Conservation (phyloP, 2,113 vertebrate species). For the Elaphurus davidianus region DNA sequence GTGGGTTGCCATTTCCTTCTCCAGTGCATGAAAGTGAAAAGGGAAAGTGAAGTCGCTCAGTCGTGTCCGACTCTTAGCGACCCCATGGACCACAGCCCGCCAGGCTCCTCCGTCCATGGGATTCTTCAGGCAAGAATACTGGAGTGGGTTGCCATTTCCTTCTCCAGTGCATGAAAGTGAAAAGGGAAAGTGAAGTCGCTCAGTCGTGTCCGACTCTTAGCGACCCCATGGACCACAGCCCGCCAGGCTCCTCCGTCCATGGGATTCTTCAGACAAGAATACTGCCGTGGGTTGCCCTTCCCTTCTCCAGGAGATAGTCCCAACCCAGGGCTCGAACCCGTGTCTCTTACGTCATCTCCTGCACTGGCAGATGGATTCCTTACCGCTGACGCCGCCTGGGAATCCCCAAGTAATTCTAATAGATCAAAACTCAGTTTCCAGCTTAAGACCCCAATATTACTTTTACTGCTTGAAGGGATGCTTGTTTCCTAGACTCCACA, state of each 20-base stretch:
- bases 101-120: too few species aligned
- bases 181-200: too few species aligned
- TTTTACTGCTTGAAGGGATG: not conserved
- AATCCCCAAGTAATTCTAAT: not conserved
- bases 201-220: too few species aligned
- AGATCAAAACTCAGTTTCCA: not conserved
- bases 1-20: not conserved
- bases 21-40: too few species aligned
- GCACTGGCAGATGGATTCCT: not conserved
- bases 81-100: too few species aligned
- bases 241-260: not conserved
- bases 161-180: too few species aligned
- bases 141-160: too few species aligned
- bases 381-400: not conserved
- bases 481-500: not conserved
- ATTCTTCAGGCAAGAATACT: too few species aligned
- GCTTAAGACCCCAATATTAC: not conserved
- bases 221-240: not conserved
- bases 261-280: not conserved
- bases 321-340: not conserved
- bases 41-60: too few species aligned
- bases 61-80: too few species aligned
- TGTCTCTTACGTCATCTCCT: not conserved
- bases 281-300: not conserved
- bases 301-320: not conserved